Evolutionary conservation across 2,113 vertebrate species (phyloP).

Genomic region (Oplegnathus fasciatus): DNA sequence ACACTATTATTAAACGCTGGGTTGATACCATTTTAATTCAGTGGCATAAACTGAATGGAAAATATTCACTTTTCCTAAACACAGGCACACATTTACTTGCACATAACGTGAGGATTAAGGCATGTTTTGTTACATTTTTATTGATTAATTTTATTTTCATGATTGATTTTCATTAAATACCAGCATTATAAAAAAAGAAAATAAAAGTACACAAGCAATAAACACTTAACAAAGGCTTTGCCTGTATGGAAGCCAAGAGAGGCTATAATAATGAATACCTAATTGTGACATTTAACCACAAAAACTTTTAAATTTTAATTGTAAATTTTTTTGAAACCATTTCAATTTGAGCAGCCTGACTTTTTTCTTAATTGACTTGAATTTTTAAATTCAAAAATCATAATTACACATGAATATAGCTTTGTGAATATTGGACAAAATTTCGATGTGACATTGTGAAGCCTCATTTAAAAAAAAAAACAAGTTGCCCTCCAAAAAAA

Average conservation of each 20-base stretch:
- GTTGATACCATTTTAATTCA: slow-evolving; percentile 8
- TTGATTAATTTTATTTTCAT: neutral
- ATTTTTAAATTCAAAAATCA: too few species aligned
- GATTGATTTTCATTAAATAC: neutral
- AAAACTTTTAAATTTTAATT: too few species aligned
- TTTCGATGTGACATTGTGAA: neutral
- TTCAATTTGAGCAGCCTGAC: too few species aligned
- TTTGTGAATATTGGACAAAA: neutral
- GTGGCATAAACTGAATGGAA: neutral
- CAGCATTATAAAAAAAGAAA: neutral
- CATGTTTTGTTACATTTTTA: neutral
- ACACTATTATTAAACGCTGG: neutral
- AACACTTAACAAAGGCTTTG: too few species aligned
- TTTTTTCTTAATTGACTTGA: too few species aligned
- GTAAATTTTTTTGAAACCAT: too few species aligned
- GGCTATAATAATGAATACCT: too few species aligned
- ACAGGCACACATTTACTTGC: neutral
- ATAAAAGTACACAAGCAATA: too few species aligned
- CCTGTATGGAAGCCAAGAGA: too few species aligned
- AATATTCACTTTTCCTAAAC: neutral
- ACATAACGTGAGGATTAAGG: too few species aligned
- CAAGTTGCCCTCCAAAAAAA: neutral
- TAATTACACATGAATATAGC: too few species aligned
- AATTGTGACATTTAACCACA: too few species aligned
- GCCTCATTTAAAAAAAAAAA: neutral